phyloP scores from a whole-genome alignment of 2,888 invertebrate genomes.

The Amiota minor region DNA sequence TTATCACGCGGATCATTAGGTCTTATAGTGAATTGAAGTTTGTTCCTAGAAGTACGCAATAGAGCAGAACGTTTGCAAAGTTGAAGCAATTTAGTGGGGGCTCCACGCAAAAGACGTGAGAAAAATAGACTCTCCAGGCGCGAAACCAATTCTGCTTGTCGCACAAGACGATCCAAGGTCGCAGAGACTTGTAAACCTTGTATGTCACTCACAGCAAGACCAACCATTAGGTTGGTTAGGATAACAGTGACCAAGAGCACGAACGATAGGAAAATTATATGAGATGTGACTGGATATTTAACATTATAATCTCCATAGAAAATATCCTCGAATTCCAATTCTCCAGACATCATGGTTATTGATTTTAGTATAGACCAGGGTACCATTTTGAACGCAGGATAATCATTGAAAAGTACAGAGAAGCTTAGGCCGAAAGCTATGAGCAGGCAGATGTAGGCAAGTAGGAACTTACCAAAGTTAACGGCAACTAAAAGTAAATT shows the following conservation, averaged over 20 bases:
- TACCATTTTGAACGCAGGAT: slow-evolving; percentile 81
- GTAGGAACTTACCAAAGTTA: slow-evolving; percentile 86
- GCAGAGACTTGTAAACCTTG: slow-evolving; percentile 87
- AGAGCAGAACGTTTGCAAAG: slow-evolving; percentile 83
- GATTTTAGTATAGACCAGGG: slow-evolving; percentile 80
- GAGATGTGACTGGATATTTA: slow-evolving; percentile 82
- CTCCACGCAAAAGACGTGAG: slow-evolving; percentile 81
- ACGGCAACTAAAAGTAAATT: slow-evolving; percentile 77
- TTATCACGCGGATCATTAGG: slow-evolving; percentile 89
- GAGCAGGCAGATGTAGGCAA: slow-evolving; percentile 86
- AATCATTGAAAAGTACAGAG: slow-evolving; percentile 86
- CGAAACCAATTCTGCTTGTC: slow-evolving; percentile 87
- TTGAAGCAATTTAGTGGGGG: slow-evolving; percentile 78
- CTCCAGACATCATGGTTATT: slow-evolving; percentile 91
- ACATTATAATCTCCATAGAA: slow-evolving; percentile 79
- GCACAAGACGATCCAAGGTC: slow-evolving; percentile 84
- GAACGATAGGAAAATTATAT: slow-evolving; percentile 84
- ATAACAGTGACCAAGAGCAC: slow-evolving; percentile 87
- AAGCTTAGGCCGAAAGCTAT: slow-evolving; percentile 87
- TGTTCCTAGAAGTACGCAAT: slow-evolving; percentile 83
- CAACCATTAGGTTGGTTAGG: slow-evolving; percentile 87
- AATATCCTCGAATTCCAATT: slow-evolving; percentile 88
- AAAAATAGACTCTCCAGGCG: slow-evolving; percentile 88
- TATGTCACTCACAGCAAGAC: slow-evolving; percentile 89
- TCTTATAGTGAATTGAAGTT: slow-evolving; percentile 82